phyloP scores from a whole-genome alignment of 2,797 vertebrate genomes.

The Avahi laniger region DNA sequence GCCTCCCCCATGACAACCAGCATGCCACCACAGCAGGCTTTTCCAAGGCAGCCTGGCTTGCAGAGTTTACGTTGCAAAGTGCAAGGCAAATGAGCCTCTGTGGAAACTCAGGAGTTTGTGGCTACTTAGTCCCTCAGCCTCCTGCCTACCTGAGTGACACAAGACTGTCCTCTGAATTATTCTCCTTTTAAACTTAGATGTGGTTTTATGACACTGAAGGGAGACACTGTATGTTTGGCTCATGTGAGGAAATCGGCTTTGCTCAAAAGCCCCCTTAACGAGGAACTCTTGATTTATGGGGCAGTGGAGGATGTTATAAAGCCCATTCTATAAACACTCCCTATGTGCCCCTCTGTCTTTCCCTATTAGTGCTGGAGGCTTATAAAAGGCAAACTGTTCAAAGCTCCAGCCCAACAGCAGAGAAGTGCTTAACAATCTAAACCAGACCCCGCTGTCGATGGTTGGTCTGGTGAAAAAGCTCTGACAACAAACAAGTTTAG shows the following conservation, averaged over 20 bases:
- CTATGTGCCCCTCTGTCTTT: background rate
- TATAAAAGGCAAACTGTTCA: background rate
- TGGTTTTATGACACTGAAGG: constrained; percentile 46
- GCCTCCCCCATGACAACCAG: background rate
- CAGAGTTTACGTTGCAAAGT: background rate
- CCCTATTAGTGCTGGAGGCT: background rate
- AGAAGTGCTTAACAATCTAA: background rate
- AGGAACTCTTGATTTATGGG: constrained; percentile 33
- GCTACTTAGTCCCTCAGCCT: background rate
- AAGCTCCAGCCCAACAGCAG: background rate
- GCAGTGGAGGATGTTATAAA: constrained; percentile 18
- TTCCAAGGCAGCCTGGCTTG: background rate
- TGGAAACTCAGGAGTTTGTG: background rate
- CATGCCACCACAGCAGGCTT: background rate
- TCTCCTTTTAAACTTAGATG: background rate
- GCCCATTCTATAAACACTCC: background rate
- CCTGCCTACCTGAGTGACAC: background rate
- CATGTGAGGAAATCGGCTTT: background rate
- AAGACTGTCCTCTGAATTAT: background rate
- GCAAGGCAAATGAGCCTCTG: background rate
- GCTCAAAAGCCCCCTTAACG: background rate
- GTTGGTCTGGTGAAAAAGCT: background rate
- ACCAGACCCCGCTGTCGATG: background rate
- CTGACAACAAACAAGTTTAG: background rate
- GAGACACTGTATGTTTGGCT: background rate